phyloP scores from a whole-genome alignment of 2,797 vertebrate species.

The Fringilla coelebs region DNA sequence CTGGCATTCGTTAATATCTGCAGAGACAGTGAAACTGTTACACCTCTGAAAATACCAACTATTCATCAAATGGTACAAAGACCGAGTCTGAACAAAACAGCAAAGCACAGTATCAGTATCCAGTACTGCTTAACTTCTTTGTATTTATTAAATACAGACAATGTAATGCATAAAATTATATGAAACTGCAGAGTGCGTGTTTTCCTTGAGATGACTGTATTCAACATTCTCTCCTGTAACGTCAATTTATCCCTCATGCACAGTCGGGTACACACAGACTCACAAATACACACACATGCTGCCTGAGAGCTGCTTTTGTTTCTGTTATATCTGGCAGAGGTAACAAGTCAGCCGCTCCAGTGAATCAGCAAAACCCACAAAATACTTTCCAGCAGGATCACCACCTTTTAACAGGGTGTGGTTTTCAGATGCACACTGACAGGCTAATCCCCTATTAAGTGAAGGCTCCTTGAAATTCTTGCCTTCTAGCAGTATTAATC shows the following conservation, averaged over 20 bases:
- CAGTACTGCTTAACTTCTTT: not conserved
- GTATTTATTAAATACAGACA: not conserved
- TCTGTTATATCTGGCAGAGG: not conserved
- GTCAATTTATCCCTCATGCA: not conserved
- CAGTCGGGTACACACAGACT: not conserved
- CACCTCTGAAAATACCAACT: not conserved
- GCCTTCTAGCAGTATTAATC: not conserved
- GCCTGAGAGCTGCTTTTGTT: constrained; percentile 37
- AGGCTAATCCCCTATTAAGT: not conserved
- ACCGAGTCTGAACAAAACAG: not conserved
- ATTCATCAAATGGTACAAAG: not conserved
- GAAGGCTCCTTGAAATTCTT: constrained; percentile 2
- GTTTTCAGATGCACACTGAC: constrained; percentile 15
- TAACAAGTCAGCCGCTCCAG: not conserved
- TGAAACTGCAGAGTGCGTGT: not conserved
- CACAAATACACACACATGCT: not conserved
- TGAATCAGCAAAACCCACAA: constrained; percentile 61
- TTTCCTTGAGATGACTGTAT: not conserved
- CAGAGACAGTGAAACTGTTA: not conserved
- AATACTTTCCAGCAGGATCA: constrained; percentile 57
- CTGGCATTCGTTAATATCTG: constrained; percentile 92
- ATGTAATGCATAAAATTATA: not conserved
- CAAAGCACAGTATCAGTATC: not conserved
- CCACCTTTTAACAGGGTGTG: constrained; percentile 8
- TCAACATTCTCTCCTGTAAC: not conserved